A percentile compares a stretch with the other conserved stretches of the same genome.
Conservation (phyloP, 2,113 vertebrate species). For the Passer montanus region DNA sequence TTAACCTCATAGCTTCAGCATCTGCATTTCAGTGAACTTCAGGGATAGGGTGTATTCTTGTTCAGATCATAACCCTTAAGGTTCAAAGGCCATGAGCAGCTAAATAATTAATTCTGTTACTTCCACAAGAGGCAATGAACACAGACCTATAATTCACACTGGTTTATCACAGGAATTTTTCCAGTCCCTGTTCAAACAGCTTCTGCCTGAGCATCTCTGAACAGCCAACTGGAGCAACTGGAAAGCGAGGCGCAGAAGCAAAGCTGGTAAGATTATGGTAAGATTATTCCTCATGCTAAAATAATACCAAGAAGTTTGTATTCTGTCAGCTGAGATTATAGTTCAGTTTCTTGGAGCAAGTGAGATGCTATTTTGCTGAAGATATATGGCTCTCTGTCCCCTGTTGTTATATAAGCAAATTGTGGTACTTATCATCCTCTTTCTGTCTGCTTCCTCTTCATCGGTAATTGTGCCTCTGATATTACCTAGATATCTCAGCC, state of each 20-base stretch:
- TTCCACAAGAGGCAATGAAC: background rate
- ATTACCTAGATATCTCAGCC: background rate
- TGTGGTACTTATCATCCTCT: background rate
- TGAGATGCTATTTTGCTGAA: background rate
- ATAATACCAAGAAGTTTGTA: background rate
- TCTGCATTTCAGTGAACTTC: conserved; percentile 38
- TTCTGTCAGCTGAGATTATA: conserved; percentile 26
- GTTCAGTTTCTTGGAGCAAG: background rate
- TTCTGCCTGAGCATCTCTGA: background rate
- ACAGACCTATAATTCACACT: background rate
- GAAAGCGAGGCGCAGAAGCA: background rate
- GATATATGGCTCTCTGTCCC: background rate
- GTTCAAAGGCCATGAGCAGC: conserved; percentile 54
- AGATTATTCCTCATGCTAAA: background rate
- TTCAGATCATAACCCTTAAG: conserved; percentile 37
- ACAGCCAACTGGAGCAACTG: rapidly evolving
- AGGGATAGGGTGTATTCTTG: conserved; percentile 28
- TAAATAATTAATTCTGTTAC: conserved; percentile 37
- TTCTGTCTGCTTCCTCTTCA: background rate
- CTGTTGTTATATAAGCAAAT: conserved; percentile 14
- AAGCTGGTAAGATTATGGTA: background rate
- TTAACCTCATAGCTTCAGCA: conserved; percentile 35
- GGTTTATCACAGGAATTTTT: background rate
- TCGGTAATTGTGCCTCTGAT: background rate
- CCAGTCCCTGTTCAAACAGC: background rate